phyloP scores from a whole-genome alignment of 2,113 vertebrate genomes.

The Chloebia gouldiae region DNA sequence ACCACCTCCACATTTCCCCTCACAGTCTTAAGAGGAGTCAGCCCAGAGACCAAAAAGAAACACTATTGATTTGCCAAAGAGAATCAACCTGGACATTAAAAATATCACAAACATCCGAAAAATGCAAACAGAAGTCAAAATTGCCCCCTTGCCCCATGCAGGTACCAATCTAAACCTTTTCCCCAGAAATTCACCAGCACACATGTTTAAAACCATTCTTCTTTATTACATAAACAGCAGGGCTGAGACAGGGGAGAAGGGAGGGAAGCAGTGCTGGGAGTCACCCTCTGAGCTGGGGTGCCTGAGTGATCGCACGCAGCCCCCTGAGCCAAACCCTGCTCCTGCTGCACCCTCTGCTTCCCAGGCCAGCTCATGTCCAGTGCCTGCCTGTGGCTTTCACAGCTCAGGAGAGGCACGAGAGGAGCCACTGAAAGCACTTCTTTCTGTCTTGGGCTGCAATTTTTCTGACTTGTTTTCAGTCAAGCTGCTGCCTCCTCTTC shows the following conservation, averaged over 20 bases:
- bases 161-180: background rate
- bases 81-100: background rate
- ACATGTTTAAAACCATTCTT: background rate
- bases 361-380: fast-evolving
- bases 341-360: background rate
- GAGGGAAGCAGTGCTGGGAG: background rate
- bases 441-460: background rate
- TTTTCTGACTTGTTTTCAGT: background rate
- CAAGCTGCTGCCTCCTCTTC: background rate
- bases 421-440: background rate
- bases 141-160: background rate
- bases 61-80: background rate
- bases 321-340: background rate
- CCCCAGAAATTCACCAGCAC: background rate
- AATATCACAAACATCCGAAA: background rate
- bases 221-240: constrained; percentile 6
- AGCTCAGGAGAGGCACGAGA: background rate
- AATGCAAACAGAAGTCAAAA: background rate
- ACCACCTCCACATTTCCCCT: background rate
- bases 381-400: background rate
- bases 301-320: background rate
- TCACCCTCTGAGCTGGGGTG: background rate
- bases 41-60: background rate
- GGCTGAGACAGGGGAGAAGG: background rate
- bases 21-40: background rate